Base-by-base conservation (phyloP, 2,113 vertebrate genomes). In the Thymallus thymallus region DNA sequence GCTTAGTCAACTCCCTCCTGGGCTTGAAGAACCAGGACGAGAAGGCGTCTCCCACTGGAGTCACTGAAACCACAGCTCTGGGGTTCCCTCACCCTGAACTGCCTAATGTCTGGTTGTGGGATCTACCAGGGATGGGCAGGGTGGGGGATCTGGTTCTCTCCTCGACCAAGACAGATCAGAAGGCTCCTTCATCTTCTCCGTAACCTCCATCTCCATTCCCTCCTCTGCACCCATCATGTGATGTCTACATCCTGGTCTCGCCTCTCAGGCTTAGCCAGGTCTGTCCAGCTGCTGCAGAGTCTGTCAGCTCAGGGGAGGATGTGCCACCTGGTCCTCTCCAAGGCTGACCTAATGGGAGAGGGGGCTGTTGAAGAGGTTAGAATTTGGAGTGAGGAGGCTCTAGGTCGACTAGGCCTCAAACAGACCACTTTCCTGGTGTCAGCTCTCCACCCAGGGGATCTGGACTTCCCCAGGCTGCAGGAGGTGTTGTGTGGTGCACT, bases 91-190 rank as follows among this genome's bases (percentile, higher is more conserved):
- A 90, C 51, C 88, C 89, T 0, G 84, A 90, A n/a, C 80, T 86
- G n/a, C 82, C 86, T 45, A 92, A 92, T 0, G 86, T 92, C 30
- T 78, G 83, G 30, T 73, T 93, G 61, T 93, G 92, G 93, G 81
- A 89, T 0, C 87, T 94, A 10, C 91, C 91, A 3, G 85, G 85
- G 32, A 67, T 85, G 1, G 80, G 71, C 35, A 73, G 64, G 29
- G 29, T 82, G n/a, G 67, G 72, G 23, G 61, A 72, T 41, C 69
- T 72, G 0, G 23, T 66, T 5, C n/a, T 41, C 5, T 78, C 74
- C 18, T 23, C 72, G 63, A 32, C 73, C 0, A 20, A 3, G 2
- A 55, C 12, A 29, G 51, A 29, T 14, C 41, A 45, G 26, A 23
- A 80, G 24, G 29, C 18, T 14, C 84, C 87, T 73, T 66, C 73